A percentile compares a stretch with the other conserved stretches of the same genome.
Conservation (phyloP, 2,888 invertebrate species). For the Scaptomyza parva region DNA sequence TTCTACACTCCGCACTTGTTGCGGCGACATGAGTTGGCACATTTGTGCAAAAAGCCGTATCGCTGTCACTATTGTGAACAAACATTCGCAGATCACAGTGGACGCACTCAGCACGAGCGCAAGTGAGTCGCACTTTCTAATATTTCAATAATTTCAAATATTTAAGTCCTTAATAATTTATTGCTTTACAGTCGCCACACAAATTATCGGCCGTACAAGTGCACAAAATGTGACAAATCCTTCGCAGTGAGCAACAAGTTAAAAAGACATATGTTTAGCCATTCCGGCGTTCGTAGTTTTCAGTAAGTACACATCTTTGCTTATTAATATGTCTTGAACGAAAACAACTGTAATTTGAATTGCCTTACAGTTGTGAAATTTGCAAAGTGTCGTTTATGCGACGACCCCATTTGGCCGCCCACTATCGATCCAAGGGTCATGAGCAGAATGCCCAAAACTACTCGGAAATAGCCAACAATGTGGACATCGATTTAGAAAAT, state of each 20-base stretch:
- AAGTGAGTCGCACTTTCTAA: constrained; percentile 41
- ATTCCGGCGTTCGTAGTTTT: constrained; percentile 65
- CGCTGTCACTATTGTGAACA: constrained; percentile 61
- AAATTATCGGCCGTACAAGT: constrained; percentile 64
- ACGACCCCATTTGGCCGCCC: constrained; percentile 59
- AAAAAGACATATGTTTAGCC: constrained; percentile 63
- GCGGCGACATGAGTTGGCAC: constrained; percentile 57
- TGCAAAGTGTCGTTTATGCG: constrained; percentile 69
- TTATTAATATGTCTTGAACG: not conserved
- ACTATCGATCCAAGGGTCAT: constrained; percentile 67
- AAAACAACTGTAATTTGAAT: not conserved
- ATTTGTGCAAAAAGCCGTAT: constrained; percentile 55
- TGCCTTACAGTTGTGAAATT: constrained; percentile 51
- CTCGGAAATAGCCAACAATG: constrained; percentile 8
- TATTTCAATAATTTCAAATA: too few species aligned
- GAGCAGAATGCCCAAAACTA: constrained; percentile 44
- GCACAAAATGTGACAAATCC: constrained; percentile 64
- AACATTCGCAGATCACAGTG: constrained; percentile 65
- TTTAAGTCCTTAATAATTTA: too few species aligned
- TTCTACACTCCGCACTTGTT: constrained; percentile 68
- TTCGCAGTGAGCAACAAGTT: constrained; percentile 70
- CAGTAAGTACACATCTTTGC: constrained; percentile 47
- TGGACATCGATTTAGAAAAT: constrained; percentile 35
- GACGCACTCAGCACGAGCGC: constrained; percentile 69
- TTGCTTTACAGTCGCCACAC: constrained; percentile 59